Conservation (phyloP, 2,888 invertebrate genomes). For the Andricus curvator region DNA sequence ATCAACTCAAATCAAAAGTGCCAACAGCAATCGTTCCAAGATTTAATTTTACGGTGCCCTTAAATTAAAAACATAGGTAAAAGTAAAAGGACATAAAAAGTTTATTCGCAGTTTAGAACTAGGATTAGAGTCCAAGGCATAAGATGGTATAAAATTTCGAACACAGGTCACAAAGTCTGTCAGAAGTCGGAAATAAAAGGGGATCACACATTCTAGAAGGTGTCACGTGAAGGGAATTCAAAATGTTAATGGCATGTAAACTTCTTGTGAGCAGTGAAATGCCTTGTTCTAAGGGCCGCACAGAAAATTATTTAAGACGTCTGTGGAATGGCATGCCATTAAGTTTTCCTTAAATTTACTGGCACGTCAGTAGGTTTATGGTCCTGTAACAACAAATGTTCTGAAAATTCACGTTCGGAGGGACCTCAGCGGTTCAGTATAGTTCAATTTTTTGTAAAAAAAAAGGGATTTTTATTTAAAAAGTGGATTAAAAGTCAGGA, state of each 20-base stretch:
- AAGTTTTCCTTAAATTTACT: neutral
- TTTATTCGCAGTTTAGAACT: constrained; percentile 13
- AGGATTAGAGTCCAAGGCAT: neutral
- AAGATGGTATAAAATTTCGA: constrained; percentile 21
- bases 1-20: neutral
- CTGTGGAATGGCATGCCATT: too few species aligned
- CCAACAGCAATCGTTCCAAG: neutral
- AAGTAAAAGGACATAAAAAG: constrained; percentile 5
- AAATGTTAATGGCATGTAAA: constrained; percentile 36
- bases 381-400: neutral
- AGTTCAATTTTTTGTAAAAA: too few species aligned
- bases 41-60: neutral
- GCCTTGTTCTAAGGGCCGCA: neutral
- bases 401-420: neutral
- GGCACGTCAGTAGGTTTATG: neutral
- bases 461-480: too few species aligned
- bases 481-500: too few species aligned
- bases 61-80: neutral
- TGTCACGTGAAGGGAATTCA: constrained; percentile 32
- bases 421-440: too few species aligned
- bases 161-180: neutral
- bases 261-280: constrained; percentile 27
- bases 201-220: constrained; percentile 26
- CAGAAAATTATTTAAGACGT: too few species aligned
- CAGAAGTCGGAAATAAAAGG: constrained; percentile 10